phyloP scores from a whole-genome alignment of 2,113 vertebrate genomes.

The Ceratotherium simum region DNA sequence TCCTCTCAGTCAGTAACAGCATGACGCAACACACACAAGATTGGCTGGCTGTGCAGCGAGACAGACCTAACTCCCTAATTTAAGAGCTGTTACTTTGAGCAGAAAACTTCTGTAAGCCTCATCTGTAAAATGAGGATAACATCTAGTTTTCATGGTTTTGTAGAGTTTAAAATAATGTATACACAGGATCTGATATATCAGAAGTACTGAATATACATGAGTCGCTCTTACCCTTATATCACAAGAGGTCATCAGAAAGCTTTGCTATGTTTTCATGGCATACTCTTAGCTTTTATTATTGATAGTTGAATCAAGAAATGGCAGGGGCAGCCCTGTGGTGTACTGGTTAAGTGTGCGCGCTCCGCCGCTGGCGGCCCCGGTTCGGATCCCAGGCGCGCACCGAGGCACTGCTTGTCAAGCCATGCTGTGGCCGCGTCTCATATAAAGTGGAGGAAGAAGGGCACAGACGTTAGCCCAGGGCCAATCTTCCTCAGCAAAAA shows the following conservation, averaged over 20 bases:
- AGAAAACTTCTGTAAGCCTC: conserved; percentile 8
- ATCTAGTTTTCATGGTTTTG: conserved; percentile 27
- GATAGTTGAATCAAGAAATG: conserved; percentile 10
- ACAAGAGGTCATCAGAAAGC: conserved; percentile 28
- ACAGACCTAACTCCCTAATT: conserved; percentile 26
- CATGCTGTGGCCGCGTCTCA: no score
- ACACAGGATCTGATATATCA: background rate
- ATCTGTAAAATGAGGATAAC: background rate
- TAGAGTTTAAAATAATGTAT: conserved; percentile 33
- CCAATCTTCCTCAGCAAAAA: no score
- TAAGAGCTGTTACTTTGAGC: background rate
- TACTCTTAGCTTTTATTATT: background rate
- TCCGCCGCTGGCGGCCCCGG: no score
- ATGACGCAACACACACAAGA: background rate
- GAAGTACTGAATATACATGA: conserved; percentile 1
- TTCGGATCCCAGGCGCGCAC: no score
- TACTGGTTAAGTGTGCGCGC: no score
- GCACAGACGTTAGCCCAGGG: no score
- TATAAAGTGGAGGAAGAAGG: no score
- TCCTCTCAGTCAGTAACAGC: background rate
- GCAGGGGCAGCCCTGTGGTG: no score
- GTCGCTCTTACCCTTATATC: background rate
- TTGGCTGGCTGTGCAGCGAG: background rate
- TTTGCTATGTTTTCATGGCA: conserved; percentile 41
- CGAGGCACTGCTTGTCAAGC: no score